Evolutionary conservation across 2,113 vertebrate species (phyloP).

Genomic region (Agelaius phoeniceus): DNA sequence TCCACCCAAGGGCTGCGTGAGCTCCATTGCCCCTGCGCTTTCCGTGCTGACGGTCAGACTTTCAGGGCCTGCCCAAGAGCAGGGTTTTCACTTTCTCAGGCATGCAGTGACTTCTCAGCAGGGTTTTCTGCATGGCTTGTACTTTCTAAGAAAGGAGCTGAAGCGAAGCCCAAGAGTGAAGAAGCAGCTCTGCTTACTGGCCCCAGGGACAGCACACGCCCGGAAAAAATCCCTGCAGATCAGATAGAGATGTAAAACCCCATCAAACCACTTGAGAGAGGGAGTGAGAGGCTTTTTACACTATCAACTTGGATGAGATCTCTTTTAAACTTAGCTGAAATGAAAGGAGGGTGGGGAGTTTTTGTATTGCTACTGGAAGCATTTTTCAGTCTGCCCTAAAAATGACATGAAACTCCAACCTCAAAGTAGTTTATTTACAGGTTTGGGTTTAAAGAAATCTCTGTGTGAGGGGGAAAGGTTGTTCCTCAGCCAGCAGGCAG

Average conservation of each 20-base stretch:
- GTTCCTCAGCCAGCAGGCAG: not conserved
- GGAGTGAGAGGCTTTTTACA: not conserved
- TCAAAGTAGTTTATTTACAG: not conserved
- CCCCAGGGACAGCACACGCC: not conserved
- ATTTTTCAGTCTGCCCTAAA: slow-evolving; percentile 9
- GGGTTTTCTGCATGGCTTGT: not conserved
- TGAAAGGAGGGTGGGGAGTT: not conserved
- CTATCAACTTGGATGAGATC: not conserved
- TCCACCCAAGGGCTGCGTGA: accelerated
- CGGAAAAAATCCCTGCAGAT: not conserved
- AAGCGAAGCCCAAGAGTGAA: not conserved
- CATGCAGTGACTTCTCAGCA: not conserved
- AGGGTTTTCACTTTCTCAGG: not conserved
- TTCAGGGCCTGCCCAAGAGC: not conserved
- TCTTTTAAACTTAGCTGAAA: not conserved
- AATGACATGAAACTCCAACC: not conserved
- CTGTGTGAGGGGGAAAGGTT: not conserved
- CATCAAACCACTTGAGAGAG: not conserved
- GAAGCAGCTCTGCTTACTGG: not conserved
- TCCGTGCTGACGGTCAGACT: not conserved
- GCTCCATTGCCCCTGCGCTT: accelerated
- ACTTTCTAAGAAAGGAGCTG: slow-evolving; percentile 41
- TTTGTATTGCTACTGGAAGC: not conserved
- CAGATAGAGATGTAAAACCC: not conserved
- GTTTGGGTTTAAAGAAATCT: not conserved